These are phyloP conservation scores for Linyphia triangularis DNA, from an alignment of 2,888 invertebrate species.

Conservation along the genomic window DNA sequence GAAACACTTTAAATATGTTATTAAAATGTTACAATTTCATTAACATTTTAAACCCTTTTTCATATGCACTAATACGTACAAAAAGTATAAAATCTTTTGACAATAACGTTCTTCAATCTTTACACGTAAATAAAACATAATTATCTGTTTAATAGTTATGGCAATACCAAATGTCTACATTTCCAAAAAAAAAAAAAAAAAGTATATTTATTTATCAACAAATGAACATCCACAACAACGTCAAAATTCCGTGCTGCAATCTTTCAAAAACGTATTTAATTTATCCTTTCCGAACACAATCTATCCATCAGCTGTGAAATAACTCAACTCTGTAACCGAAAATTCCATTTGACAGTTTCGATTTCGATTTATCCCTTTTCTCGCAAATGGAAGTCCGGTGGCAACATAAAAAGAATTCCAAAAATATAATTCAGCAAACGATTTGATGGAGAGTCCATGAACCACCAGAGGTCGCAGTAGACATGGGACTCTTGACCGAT, in stretches of 20 bases:
- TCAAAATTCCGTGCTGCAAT: neutral
- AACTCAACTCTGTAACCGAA: neutral
- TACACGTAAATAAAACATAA: neutral
- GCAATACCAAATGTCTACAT: too few species aligned
- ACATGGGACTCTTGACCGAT: constrained; percentile 66
- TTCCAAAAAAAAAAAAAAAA: too few species aligned
- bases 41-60: too few species aligned
- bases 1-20: too few species aligned
- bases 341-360: neutral
- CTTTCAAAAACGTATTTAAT: neutral
- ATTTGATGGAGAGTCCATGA: constrained; percentile 52
- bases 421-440: constrained; percentile 8
- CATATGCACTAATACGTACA: too few species aligned
- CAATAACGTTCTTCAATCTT: too few species aligned
- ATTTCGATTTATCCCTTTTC: constrained; percentile 5
- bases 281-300: neutral
- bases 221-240: too few species aligned
- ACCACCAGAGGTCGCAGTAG: constrained; percentile 37
- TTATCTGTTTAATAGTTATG: neutral
- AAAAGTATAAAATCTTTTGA: too few species aligned
- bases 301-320: constrained; percentile 2
- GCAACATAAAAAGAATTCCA: constrained; percentile 8
- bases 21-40: too few species aligned
- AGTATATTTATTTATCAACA: too few species aligned
- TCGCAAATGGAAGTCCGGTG: constrained; percentile 23